These are phyloP conservation scores for Pipistrellus nathusii DNA, from an alignment of 2,797 vertebrate genomes.

Conservation along the genomic window DNA sequence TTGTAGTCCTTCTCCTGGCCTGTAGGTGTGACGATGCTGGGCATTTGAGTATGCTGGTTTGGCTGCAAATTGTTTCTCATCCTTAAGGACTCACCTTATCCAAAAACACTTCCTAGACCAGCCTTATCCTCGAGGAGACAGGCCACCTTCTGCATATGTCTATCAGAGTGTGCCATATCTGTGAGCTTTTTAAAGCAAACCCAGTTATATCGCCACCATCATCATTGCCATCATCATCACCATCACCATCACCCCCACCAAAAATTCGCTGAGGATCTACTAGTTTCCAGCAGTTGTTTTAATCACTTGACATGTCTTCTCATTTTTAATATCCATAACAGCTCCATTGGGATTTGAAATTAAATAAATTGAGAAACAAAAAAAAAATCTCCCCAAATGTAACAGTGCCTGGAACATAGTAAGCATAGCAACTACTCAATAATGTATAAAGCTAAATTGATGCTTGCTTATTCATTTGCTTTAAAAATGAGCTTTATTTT, in stretches of 20 bases:
- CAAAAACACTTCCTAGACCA: background rate
- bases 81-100: background rate
- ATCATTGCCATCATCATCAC: fast-evolving
- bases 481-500: conserved; percentile 30
- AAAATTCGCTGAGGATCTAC: background rate
- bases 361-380: background rate
- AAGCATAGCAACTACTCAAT: background rate
- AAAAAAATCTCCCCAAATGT: background rate
- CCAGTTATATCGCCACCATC: background rate
- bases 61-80: background rate
- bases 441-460: conserved; percentile 41
- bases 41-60: background rate
- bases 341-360: background rate
- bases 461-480: conserved; percentile 6
- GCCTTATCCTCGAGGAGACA: background rate
- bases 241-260: background rate
- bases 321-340: background rate
- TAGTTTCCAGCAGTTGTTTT: background rate
- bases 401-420: background rate
- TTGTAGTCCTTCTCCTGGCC: background rate
- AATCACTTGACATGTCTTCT: background rate
- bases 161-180: background rate
- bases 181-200: background rate
- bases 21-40: background rate
- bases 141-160: background rate